phyloP scores from a whole-genome alignment of 2,888 invertebrate species.

The Acrobeloides nanus region DNA sequence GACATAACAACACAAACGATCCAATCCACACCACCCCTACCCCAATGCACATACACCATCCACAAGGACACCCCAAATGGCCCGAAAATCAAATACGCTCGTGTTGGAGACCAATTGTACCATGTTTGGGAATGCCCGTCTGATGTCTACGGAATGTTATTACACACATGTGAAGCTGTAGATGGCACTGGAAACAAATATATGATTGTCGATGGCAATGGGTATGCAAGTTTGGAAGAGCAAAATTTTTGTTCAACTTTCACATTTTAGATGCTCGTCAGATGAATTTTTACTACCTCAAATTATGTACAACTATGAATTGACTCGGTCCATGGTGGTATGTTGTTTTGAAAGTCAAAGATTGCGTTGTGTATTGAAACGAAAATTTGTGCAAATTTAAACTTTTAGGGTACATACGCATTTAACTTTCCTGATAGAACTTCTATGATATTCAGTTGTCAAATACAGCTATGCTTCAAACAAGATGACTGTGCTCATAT shows the following conservation, averaged over 20 bases:
- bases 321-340: slow-evolving; percentile 41
- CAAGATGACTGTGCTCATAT: slow-evolving; percentile 31
- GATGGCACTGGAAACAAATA: slow-evolving; percentile 37
- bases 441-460: slow-evolving; percentile 42
- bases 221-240: slow-evolving; percentile 14
- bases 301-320: slow-evolving; percentile 38
- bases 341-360: background rate
- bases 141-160: slow-evolving; percentile 41
- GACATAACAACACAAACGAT: slow-evolving; percentile 36
- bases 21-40: slow-evolving; percentile 27
- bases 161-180: slow-evolving; percentile 41
- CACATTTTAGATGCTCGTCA: slow-evolving; percentile 31
- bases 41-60: slow-evolving; percentile 42
- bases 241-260: background rate
- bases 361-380: no score
- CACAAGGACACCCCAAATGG: slow-evolving; percentile 48
- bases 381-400: no score
- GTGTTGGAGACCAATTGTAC: slow-evolving; percentile 45
- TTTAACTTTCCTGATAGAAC: slow-evolving; percentile 51
- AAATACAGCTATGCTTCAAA: slow-evolving; percentile 44
- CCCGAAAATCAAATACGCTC: slow-evolving; percentile 34
- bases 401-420: slow-evolving; percentile 36
- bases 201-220: slow-evolving; percentile 41
- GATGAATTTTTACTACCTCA: slow-evolving; percentile 45
- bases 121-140: slow-evolving; percentile 51